These are phyloP conservation scores for Dyspetes luteomarginatus DNA, from an alignment of 2,888 invertebrate species.

Conservation along the genomic window DNA sequence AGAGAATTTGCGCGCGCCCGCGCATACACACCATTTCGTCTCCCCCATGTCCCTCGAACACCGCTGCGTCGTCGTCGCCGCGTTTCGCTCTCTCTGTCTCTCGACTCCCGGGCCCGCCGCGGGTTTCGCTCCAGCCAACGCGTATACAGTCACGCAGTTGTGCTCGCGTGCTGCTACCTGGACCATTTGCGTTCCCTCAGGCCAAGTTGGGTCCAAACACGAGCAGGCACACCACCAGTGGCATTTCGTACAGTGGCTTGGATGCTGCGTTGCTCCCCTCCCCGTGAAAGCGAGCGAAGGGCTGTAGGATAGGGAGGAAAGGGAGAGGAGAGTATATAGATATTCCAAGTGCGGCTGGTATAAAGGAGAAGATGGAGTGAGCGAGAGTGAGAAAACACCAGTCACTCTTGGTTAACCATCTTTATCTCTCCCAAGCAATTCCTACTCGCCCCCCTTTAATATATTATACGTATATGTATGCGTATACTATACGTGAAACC, in stretches of 20 bases:
- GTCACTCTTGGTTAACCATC: constrained; percentile 41
- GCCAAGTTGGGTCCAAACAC: constrained; percentile 49
- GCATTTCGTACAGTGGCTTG: constrained; percentile 36
- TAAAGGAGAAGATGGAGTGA: constrained; percentile 25
- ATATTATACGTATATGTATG: constrained; percentile 14
- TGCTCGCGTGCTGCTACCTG: constrained; percentile 78
- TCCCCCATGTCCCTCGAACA: constrained; percentile 63
- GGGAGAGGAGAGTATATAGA: not conserved
- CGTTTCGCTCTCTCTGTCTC: constrained; percentile 49
- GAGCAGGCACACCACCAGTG: not conserved
- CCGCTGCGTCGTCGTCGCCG: constrained; percentile 65
- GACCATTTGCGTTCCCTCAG: constrained; percentile 76
- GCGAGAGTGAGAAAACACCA: constrained; percentile 18
- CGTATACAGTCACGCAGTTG: constrained; percentile 75
- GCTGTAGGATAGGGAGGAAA: not conserved
- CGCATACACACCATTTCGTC: constrained; percentile 57
- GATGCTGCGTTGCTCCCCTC: constrained; percentile 18
- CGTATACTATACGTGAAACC: not conserved
- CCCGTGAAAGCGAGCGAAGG: constrained; percentile 5
- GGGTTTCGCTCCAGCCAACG: constrained; percentile 67
- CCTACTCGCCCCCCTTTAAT: constrained; percentile 40
- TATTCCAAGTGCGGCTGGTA: not conserved
- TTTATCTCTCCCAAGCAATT: constrained; percentile 31
- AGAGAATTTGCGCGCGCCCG: constrained; percentile 60
- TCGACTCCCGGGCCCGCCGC: constrained; percentile 76